Evolutionary conservation across 2,888 invertebrate species (phyloP), one percentile per base, ranked within the genome.

Genomic region (Acleris emargana): DNA sequence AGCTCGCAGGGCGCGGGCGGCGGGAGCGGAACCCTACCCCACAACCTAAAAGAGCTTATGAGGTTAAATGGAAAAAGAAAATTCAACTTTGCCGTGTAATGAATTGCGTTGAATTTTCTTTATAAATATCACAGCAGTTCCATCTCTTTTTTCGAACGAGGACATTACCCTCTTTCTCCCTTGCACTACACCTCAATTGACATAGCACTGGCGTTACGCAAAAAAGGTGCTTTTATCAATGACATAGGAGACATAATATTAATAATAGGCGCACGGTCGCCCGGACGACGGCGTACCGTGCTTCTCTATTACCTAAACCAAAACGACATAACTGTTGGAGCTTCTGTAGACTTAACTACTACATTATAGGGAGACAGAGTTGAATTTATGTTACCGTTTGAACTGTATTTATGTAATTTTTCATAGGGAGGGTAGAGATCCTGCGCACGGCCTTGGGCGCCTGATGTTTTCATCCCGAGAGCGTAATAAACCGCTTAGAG

Each of bases 401-500:
- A 13, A 13, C 38, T 13, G 38, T 13, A 38, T 38, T 13, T 13
- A 38, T 38, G 38, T 13, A 0, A 3, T 38, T 0, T 38, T 13
- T 4, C 38, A 38, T 38, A 38, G 38, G 9, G 38, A 38, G 13
- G 38, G 13, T 13, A 13, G 38, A 4, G 38, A 78, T 76, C 79
- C 80, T 80, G 79, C 81, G 81, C 80, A 83, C 82, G 88, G 86
- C 91, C 91, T 92, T 90, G 91, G 88, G 87, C 73, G 81, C 84
- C 86, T 88, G 88, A 91, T 91, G 89, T 89, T 91, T 91, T 89
- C 89, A 91, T 91, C 89, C 84, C 87, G 85, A 79, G 87, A 79
- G 89, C 86, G 89, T 90, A 91, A 89, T 91, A 91, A 91, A 91
- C 82, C 88, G 87, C 89, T 91, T 89, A 91, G 80, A 85, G 84